Base-by-base conservation (phyloP, 2,888 invertebrate genomes). In the Amphipyra berbera region DNA sequence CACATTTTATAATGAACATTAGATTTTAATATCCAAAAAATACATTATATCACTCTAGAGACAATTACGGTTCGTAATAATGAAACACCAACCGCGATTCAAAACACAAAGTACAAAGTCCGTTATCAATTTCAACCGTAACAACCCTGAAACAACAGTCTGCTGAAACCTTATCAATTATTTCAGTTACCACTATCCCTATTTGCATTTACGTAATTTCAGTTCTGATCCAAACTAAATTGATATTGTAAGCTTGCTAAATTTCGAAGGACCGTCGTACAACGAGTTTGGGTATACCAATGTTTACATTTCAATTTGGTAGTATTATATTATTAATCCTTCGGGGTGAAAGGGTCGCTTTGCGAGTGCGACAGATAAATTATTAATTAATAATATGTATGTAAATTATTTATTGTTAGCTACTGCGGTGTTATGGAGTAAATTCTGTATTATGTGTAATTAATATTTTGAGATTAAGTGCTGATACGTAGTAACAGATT, bases 191-290 rank as follows among this genome's bases (percentile, higher is more conserved):
- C 52, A 67, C 62, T 70, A 78, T 76, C 68, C 69, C 60, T 79
- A 76, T 82, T 83, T 80, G 80, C 81, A 74, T 83, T 79, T 70
- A 66, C 52, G 75, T 70, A 70, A 76, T 73, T 75, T 68, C 66
- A 60, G 73, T 63, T 68, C 62, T 78, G 79, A 81, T 83, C 82
- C 84, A 56, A 63, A 68, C 80, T 74, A 81, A 85, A 85, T 85
- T 84, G 84, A 82, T 84, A 78, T 75, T 76, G 73, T 73, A 63
- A 79, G 56, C 74, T 68, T 61, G 63, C 76, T 61, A 61, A 82
- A 73, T 76, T 77, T 57, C 57, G n/a, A 40, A 70, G 65, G 44
- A 37, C 49, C 53, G 21, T 35, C 33, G 27, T 47, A 50, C 60
- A 64, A 66, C 56, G 44, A 56, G 9, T 46, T 45, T 44, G n/a